phyloP scores from a whole-genome alignment of 2,113 vertebrate species.

The Seriola aureovittata region DNA sequence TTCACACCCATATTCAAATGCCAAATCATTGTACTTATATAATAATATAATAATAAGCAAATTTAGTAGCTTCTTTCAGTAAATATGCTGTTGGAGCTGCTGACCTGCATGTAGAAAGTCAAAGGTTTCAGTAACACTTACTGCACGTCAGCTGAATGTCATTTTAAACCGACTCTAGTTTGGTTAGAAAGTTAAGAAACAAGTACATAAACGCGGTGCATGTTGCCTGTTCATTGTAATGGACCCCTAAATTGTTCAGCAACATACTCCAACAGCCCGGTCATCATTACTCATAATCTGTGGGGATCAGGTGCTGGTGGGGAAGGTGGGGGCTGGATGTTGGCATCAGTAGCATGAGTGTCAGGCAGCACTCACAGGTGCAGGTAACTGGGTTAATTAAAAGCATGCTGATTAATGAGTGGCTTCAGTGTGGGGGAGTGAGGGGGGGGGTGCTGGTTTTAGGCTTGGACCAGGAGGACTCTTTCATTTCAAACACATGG shows the following conservation, averaged over 20 bases:
- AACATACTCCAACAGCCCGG: neutral
- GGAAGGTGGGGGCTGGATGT: neutral
- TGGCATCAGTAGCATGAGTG: neutral
- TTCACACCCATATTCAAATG: neutral
- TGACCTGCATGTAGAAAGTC: too few relatives aligned
- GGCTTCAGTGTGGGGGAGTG: neutral
- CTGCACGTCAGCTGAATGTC: neutral
- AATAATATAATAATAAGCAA: neutral
- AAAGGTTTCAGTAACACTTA: neutral
- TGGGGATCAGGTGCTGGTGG: neutral
- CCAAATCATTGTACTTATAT: neutral
- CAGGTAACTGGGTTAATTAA: constrained; percentile 10
- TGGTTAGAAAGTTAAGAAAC: neutral
- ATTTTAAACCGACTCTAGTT: neutral
- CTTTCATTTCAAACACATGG: neutral
- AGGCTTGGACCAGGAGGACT: neutral
- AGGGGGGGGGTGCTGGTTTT: neutral
- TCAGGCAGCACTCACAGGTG: constrained; percentile 12
- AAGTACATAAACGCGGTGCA: neutral
- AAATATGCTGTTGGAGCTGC: too few relatives aligned
- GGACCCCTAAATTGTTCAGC: neutral
- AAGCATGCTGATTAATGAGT: neutral
- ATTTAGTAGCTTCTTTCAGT: neutral
- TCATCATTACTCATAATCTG: constrained; percentile 16
- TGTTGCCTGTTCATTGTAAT: neutral